Base-by-base conservation (phyloP, 1,140 invertebrate genomes). In the Lordiphosa collinella region DNA sequence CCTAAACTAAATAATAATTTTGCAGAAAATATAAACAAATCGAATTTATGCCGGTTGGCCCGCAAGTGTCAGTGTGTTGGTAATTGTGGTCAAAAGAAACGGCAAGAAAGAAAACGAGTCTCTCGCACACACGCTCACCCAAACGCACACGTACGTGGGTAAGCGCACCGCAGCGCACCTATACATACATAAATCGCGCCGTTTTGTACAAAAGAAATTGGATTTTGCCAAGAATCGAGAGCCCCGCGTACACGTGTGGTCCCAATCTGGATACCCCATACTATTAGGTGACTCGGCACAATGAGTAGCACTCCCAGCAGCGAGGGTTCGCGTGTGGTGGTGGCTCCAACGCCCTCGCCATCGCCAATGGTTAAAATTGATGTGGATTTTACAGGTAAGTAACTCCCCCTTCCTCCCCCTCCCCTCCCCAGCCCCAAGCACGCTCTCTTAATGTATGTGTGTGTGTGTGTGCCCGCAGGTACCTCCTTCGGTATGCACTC, bases 401-500 rank as follows among this genome's bases (percentile, higher is more conserved):
- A 10, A 11, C n/a, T 7, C n/a, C n/a, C n/a, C n/a, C n/a, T n/a
- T n/a, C n/a, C n/a, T n/a, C 18, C 18, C 14, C 18, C 18, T 22
- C 4, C 4, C 18, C 18, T 4, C 4, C 18, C 4, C 2, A 22
- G 18, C 4, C 18, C 4, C 2, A 22, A 22, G 4, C 18, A 2
- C 18, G 0, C 18, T 22, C 4, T 22, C 4, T 5, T 22, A 22
- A 22, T 22, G 18, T 22, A 5, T 3, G 4, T 22, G 4, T 22
- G 18, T 22, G 18, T 16, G 3, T 52, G 12, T 58, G 9, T 43
- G 2, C 16, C 8, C 25, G 31, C 22, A 85, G 78, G 68, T 12
- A 47, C 64, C 6, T 70, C 60, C 7, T 78, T 48, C 18, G 90
- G 91, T 61, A 92, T 92, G 68, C 90, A 92, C 49, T 86, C 90